phyloP scores from a whole-genome alignment of 2,797 vertebrate species.

The Lepus townsendii region DNA sequence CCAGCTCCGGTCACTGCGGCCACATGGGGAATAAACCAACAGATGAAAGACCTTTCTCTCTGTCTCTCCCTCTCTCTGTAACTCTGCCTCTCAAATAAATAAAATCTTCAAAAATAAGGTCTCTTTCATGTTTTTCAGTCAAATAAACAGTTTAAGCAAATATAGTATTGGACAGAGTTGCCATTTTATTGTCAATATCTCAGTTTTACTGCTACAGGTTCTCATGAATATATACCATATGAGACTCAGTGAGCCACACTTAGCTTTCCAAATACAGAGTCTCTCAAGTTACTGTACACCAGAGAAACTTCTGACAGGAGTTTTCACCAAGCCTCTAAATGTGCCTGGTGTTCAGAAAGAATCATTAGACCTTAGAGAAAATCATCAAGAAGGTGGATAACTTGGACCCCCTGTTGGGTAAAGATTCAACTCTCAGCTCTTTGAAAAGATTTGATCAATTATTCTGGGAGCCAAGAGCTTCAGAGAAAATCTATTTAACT shows the following conservation, averaged over 20 bases:
- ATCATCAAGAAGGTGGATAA: constrained; percentile 61
- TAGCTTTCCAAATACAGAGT: not conserved
- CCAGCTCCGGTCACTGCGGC: too few species aligned
- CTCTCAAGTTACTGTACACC: not conserved
- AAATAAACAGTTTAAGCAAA: constrained; percentile 63
- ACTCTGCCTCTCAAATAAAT: too few species aligned
- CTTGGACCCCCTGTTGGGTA: constrained; percentile 38
- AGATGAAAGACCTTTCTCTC: too few species aligned
- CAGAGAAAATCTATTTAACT: constrained; percentile 64
- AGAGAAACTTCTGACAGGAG: constrained; percentile 15
- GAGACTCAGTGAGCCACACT: not conserved
- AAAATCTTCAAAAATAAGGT: not conserved
- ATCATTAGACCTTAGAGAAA: constrained; percentile 60
- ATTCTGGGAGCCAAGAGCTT: constrained; percentile 62
- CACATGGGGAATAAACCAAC: too few species aligned
- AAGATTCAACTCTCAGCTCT: constrained; percentile 58
- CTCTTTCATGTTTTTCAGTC: constrained; percentile 17
- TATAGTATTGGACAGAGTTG: constrained; percentile 30
- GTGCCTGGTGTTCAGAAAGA: constrained; percentile 58
- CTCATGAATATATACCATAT: not conserved
- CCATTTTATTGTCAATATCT: constrained; percentile 16
- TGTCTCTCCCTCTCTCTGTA: too few species aligned
- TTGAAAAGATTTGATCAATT: constrained; percentile 69
- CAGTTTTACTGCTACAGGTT: not conserved
- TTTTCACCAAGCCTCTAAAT: constrained; percentile 39